Percentiles rank a stretch among this genome's conserved stretches.
Conservation (phyloP, 2,113 vertebrate species). For the Notarius lentiginosus region DNA sequence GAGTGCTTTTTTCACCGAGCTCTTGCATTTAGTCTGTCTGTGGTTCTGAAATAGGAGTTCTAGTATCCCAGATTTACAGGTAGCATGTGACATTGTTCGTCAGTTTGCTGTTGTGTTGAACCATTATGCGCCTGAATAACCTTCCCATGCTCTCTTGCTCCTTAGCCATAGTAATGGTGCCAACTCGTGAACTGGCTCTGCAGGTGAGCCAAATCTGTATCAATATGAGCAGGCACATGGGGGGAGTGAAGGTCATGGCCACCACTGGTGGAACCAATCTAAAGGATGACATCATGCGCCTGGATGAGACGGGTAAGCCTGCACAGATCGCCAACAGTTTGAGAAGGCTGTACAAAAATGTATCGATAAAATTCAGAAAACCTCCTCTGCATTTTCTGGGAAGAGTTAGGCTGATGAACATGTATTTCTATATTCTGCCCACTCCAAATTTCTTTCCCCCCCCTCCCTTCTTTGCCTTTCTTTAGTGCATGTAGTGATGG, state of each 20-base stretch:
- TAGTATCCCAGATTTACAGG: background rate
- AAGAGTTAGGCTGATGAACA: background rate
- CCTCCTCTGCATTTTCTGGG: background rate
- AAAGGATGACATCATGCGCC: slow-evolving; percentile 78
- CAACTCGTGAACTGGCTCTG: slow-evolving; percentile 77
- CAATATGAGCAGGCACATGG: slow-evolving; percentile 78
- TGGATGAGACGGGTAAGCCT: slow-evolving; percentile 73
- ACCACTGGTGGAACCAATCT: slow-evolving; percentile 80
- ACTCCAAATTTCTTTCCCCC: background rate
- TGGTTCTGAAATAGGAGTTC: background rate
- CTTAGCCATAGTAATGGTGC: slow-evolving; percentile 76
- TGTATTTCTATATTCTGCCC: background rate
- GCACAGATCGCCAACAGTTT: background rate
- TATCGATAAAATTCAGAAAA: background rate
- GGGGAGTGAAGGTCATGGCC: slow-evolving; percentile 78
- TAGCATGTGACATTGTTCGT: background rate
- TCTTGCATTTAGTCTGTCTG: background rate
- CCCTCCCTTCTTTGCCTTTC: background rate
- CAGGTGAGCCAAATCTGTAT: slow-evolving; percentile 80
- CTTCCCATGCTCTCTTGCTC: slow-evolving; percentile 16
- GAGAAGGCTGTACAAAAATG: background rate
- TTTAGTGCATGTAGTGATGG: slow-evolving; percentile 76
- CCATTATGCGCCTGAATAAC: background rate
- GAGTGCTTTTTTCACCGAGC: background rate
- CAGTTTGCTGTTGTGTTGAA: background rate